Base-by-base conservation (phyloP, 2,113 vertebrate genomes). In the Urocynchramus pylzowi region DNA sequence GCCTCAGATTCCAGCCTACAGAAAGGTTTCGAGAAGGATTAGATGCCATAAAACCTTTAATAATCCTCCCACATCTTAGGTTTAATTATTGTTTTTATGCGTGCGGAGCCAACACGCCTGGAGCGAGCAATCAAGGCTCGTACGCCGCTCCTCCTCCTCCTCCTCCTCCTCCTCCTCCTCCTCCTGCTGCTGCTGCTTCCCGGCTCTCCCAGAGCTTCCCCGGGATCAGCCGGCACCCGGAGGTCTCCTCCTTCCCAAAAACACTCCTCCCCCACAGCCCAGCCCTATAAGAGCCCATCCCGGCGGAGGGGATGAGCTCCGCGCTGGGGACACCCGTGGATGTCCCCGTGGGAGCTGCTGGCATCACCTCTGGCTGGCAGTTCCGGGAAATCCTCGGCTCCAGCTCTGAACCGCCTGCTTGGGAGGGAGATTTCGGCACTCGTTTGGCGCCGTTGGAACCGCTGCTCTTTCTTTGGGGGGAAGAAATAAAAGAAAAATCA, bases 71-170 rank as follows among this genome's bases (percentile, higher is more conserved):
- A 97, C 95, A 92, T 90, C 94, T 93, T 74, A 52, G 15, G 59
- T 77, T 96, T 97, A 97, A 97, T 97, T 95, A 97, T 93, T 97
- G 92, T 97, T 97, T 97, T 97, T 94, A 80, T 87, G 84, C 92
- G 85, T 3, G 92, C 95, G 9, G 79, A 94, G 95, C 95, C 96
- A 97, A 96, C 86, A 81, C 10, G 95, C 96, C 96, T 78, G 90
- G 53, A 91, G 96, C 90, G 52, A 91, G 93, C 89, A 85, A 91
- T 95, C 80, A 79, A 49, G 89, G 44, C 18, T 90, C 37, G 76
- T 88, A 70, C 64, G 79, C 87, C 92, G 41, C 95, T 96, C 93
- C 93, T 91, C 67, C 67, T 54, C 84, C 81, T 41, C 18, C 95
- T 96, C 85, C 93, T 90, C 61, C 60, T 59, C 86, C 79, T 33